Base-by-base conservation (phyloP, 2,888 invertebrate genomes). In the Strigamia crassipes region DNA sequence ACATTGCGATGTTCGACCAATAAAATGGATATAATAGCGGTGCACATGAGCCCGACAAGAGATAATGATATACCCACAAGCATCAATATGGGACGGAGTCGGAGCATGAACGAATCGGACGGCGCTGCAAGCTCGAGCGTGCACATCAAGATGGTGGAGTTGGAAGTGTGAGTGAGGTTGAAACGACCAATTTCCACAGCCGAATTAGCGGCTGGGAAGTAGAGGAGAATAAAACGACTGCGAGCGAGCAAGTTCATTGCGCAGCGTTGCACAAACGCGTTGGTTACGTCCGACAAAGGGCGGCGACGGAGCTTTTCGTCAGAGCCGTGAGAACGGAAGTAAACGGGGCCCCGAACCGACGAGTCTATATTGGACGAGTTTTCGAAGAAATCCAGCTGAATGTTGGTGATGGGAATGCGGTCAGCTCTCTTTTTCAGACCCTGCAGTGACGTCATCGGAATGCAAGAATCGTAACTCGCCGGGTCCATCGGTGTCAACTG, bases 1-100 rank as follows among this genome's bases (percentile, higher is more conserved):
- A 79, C 46, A 13, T 38, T 42, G 6, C 79, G 79, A 21, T 79
- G 79, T 18, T 79, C 79, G 15, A n/a, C 79, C 21, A 79, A 27
- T 27, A 79, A 27, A 41, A 79, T 38, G 8, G 46, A 18, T 18
- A 27, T 41, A 4, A 79, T 46, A 10, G 79, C 79, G 15, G 79
- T 79, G 10, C 38, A 23, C 15, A 23, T n/a, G 15, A 79, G 46
- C 8, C 42, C 41, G 27, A 79, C 0, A 10, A 79, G 46, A 79
- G 79, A 79, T 23, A 46, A 15, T 10, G 79, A 41, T 10, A 79
- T 46, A 12, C 79, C 79, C 9, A 18, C 27, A 23, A 79, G 21
- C 79, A 79, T 79, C 15, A 41, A 15, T 6, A 34, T 41, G 18
- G 5, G 6, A 3, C 78, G 78, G 27, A 78, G 15, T 46, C 12